These are phyloP conservation scores for Odocoileus hemionus DNA, from an alignment of 2,113 vertebrate species.

Conservation along the genomic window DNA sequence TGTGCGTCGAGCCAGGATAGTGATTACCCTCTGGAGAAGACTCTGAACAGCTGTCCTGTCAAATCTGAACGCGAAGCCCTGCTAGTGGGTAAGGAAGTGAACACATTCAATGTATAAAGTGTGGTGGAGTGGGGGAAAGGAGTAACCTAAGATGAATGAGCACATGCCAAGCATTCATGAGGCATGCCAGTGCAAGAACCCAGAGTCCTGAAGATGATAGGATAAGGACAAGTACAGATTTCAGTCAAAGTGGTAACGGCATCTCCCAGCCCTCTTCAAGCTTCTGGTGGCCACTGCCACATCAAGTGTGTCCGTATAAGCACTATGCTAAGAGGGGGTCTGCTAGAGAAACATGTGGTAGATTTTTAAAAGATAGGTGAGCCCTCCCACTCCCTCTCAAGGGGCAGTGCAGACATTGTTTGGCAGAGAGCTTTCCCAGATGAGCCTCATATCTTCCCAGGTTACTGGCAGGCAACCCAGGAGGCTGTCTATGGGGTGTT, in stretches of 20 bases:
- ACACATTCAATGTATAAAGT: not conserved
- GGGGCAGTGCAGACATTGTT: not conserved
- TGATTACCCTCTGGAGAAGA: constrained; percentile 86
- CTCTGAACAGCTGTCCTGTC: constrained; percentile 83
- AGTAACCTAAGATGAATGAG: not conserved
- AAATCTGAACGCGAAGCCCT: constrained; percentile 93
- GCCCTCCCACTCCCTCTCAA: not conserved
- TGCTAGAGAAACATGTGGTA: not conserved
- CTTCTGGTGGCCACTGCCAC: not conserved
- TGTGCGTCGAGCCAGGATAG: constrained; percentile 92
- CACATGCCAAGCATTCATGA: not conserved
- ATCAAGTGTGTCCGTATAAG: not conserved
- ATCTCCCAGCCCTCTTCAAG: not conserved
- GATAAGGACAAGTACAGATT: not conserved
- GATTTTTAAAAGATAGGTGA: not conserved
- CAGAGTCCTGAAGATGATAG: not conserved
- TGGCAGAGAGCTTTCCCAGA: not conserved
- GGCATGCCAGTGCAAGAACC: not conserved
- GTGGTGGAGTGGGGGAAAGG: not conserved
- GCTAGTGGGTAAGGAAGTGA: constrained; percentile 87
- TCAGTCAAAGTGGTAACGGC: not conserved
- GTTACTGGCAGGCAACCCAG: not conserved
- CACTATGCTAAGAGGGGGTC: not conserved
- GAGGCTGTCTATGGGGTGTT: not conserved
- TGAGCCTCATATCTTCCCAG: not conserved